phyloP scores from a whole-genome alignment of 2,888 invertebrate species.

The Periphyllus acericola region DNA sequence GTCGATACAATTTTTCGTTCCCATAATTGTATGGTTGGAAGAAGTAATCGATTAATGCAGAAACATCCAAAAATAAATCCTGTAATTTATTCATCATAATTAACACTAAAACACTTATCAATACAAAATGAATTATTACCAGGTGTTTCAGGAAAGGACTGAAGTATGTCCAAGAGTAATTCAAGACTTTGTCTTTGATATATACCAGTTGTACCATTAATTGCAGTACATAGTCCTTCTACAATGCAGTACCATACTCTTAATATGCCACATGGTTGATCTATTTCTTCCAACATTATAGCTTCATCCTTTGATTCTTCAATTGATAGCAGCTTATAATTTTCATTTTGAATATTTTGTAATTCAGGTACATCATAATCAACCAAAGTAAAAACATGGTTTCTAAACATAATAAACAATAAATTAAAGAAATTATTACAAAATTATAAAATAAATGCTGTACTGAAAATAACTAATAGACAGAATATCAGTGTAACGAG shows the following conservation, averaged over 20 bases:
- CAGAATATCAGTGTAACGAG: not conserved
- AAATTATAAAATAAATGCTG: not conserved
- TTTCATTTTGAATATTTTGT: slow-evolving; percentile 51
- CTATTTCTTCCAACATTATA: slow-evolving; percentile 69
- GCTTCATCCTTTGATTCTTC: slow-evolving; percentile 24
- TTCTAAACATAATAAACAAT: slow-evolving; percentile 36
- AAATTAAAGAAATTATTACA: not conserved
- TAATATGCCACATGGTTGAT: slow-evolving; percentile 83
- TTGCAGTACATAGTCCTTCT: slow-evolving; percentile 75
- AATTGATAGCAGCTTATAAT: slow-evolving; percentile 45
- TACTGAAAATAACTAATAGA: not conserved
- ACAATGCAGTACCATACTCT: slow-evolving; percentile 71
- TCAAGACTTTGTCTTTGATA: slow-evolving; percentile 89
- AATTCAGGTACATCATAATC: slow-evolving; percentile 49
- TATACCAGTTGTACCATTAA: slow-evolving; percentile 73
- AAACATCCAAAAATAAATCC: slow-evolving; percentile 91
- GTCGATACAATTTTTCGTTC: slow-evolving; percentile 73
- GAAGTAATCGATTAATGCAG: slow-evolving; percentile 88
- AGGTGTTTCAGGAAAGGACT: slow-evolving; percentile 80
- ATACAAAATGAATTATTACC: slow-evolving; percentile 66
- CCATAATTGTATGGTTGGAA: slow-evolving; percentile 95
- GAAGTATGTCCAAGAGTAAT: slow-evolving; percentile 84
- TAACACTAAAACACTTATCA: slow-evolving; percentile 4
- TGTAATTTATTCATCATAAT: slow-evolving; percentile 64
- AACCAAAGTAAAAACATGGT: slow-evolving; percentile 39